Evolutionary conservation across 2,797 vertebrate species (phyloP).

Genomic region (Novumbra hubbsi): DNA sequence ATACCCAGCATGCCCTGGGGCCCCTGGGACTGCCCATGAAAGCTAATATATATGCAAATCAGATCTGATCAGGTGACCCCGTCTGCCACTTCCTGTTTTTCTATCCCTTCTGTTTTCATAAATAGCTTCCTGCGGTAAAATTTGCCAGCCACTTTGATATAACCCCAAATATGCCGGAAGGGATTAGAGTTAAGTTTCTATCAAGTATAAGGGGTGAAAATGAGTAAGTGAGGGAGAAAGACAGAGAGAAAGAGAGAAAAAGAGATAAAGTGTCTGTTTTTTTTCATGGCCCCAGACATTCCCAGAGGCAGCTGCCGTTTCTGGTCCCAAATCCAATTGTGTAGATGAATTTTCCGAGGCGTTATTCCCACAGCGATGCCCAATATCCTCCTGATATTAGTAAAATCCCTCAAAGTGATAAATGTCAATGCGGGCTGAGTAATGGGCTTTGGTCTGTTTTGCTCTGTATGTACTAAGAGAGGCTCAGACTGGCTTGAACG

Average conservation of each 20-base stretch:
- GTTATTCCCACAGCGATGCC: constrained; percentile 1
- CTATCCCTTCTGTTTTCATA: constrained; percentile 6
- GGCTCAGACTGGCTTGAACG: background rate
- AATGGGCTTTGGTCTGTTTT: background rate
- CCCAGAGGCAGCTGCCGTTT: background rate
- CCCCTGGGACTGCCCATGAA: constrained; percentile 11
- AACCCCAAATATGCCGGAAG: background rate
- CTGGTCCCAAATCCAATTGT: constrained; percentile 12
- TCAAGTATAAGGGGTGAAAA: background rate
- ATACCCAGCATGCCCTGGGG: constrained; percentile 7
- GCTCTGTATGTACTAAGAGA: background rate
- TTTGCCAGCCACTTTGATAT: background rate
- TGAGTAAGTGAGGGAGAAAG: background rate
- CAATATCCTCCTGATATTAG: constrained; percentile 8
- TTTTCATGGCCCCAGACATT: background rate
- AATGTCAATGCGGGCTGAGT: background rate
- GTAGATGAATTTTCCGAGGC: background rate
- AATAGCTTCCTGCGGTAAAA: background rate
- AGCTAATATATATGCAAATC: constrained; percentile 17
- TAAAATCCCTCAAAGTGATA: constrained; percentile 10
- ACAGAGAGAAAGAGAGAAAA: background rate
- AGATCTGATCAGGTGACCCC: constrained; percentile 4
- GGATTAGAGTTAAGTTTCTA: background rate
- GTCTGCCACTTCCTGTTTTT: background rate
- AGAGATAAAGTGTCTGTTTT: background rate